Evolutionary conservation across 2,113 vertebrate species (phyloP).

Genomic region (Sakesphorus luctuosus): DNA sequence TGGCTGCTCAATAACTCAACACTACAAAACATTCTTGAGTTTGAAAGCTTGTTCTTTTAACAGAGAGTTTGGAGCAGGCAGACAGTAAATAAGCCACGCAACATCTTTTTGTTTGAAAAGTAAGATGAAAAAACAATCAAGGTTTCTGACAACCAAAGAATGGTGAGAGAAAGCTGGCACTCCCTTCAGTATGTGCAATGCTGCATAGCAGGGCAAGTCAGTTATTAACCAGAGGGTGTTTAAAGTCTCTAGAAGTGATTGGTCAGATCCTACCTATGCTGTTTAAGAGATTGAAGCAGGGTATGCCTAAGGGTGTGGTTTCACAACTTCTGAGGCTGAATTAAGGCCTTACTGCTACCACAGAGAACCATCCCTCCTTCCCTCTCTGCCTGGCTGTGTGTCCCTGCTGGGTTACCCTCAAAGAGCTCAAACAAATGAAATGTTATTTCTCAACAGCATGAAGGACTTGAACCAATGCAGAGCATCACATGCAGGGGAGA

Average conservation of each 20-base stretch:
- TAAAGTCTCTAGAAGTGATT: not conserved
- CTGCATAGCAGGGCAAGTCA: not conserved
- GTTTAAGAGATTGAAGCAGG: not conserved
- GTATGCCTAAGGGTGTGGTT: not conserved
- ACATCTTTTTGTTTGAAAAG: not conserved
- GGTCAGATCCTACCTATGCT: not conserved
- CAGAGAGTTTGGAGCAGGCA: not conserved
- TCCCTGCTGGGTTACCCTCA: not conserved
- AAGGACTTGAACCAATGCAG: not conserved
- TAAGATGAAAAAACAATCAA: not conserved
- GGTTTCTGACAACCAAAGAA: not conserved
- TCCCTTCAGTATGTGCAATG: not conserved
- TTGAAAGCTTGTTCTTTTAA: not conserved
- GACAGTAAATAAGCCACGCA: not conserved
- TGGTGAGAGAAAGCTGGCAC: not conserved
- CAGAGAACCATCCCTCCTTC: not conserved
- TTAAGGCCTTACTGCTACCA: not conserved
- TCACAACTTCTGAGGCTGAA: not conserved
- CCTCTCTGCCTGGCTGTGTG: not conserved
- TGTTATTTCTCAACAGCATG: not conserved
- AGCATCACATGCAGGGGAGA: not conserved
- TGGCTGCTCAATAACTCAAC: not conserved
- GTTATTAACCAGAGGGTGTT: slow-evolving; percentile 35
- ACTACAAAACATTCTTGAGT: not conserved
- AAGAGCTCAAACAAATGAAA: not conserved